Evolutionary conservation across 1,140 invertebrate species (phyloP).

Genomic region (Bombyx mandarina): DNA sequence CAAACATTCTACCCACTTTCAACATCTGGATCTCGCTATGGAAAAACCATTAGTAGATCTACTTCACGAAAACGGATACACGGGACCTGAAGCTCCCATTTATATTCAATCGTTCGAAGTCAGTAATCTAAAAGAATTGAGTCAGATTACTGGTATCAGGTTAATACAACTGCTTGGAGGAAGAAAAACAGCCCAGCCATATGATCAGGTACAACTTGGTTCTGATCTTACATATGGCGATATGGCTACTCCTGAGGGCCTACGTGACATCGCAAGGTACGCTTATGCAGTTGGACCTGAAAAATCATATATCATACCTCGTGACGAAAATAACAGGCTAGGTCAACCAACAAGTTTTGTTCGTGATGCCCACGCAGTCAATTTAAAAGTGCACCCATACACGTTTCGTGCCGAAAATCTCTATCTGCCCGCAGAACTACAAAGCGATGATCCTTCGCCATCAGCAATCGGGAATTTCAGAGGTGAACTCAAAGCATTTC

Average conservation of each 20-base stretch:
- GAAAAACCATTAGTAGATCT: constrained; percentile 43
- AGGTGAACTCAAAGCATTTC: constrained; percentile 41
- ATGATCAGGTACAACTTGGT: constrained; percentile 37
- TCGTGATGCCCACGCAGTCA: constrained; percentile 39
- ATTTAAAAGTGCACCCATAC: constrained; percentile 56
- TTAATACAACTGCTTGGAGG: constrained; percentile 44
- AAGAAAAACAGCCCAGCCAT: constrained; percentile 29
- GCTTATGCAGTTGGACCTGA: constrained; percentile 57
- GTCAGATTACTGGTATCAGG: constrained; percentile 43
- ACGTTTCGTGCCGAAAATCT: constrained; percentile 56
- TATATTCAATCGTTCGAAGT: constrained; percentile 64
- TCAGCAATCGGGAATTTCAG: constrained; percentile 38
- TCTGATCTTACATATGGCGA: constrained; percentile 41
- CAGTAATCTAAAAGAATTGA: constrained; percentile 51
- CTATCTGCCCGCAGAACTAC: constrained; percentile 48
- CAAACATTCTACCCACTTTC: constrained; percentile 53
- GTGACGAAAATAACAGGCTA: constrained; percentile 33
- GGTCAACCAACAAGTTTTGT: constrained; percentile 43
- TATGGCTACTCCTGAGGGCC: constrained; percentile 51
- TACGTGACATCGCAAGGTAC: constrained; percentile 49
- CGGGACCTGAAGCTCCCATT: constrained; percentile 29
- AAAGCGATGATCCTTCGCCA: constrained; percentile 29
- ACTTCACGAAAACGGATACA: constrained; percentile 47
- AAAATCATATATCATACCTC: constrained; percentile 51
- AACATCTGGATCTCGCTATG: constrained; percentile 43